Percentiles rank a stretch among this genome's conserved stretches.
Evolutionary conservation across 2,888 invertebrate genomes (phyloP).

Genomic region (Heliconius sara): DNA sequence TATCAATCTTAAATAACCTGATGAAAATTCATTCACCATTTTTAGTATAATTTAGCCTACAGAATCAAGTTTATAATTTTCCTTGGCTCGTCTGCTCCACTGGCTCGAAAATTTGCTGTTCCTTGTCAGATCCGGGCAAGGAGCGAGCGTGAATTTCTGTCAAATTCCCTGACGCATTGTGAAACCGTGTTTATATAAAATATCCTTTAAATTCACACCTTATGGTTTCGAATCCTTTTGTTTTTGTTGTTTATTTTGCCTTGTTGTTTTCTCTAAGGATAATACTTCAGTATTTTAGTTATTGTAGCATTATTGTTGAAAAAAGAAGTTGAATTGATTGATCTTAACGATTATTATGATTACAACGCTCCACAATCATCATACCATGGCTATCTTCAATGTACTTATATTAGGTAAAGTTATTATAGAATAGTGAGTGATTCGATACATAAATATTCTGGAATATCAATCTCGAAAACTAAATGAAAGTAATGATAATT

Average conservation of each 20-base stretch:
- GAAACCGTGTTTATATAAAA: conserved; percentile 25
- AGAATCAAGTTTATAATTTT: conserved; percentile 36
- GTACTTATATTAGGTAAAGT: too few species aligned
- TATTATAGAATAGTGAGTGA: too few species aligned
- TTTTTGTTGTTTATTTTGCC: background rate
- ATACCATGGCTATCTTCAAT: too few species aligned
- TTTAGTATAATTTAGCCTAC: conserved; percentile 19
- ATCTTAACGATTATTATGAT: too few species aligned
- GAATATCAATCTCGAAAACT: too few species aligned
- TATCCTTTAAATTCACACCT: conserved; percentile 10
- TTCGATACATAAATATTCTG: too few species aligned
- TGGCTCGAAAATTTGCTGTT: conserved; percentile 35
- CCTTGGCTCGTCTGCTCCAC: conserved; percentile 31
- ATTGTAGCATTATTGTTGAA: too few species aligned
- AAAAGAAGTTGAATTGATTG: too few species aligned
- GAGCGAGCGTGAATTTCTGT: conserved; percentile 37
- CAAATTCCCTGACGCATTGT: conserved; percentile 29
- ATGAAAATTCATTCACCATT: conserved; percentile 19
- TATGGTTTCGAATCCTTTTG: background rate
- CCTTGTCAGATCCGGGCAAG: conserved; percentile 35
- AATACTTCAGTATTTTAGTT: background rate
- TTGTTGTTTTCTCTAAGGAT: background rate
- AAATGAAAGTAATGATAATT: too few species aligned
- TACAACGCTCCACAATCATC: too few species aligned
- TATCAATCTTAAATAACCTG: conserved; percentile 22